Conservation (phyloP, 92 coral and sea anemone genomes). For the Palythoa grandiflora region DNA sequence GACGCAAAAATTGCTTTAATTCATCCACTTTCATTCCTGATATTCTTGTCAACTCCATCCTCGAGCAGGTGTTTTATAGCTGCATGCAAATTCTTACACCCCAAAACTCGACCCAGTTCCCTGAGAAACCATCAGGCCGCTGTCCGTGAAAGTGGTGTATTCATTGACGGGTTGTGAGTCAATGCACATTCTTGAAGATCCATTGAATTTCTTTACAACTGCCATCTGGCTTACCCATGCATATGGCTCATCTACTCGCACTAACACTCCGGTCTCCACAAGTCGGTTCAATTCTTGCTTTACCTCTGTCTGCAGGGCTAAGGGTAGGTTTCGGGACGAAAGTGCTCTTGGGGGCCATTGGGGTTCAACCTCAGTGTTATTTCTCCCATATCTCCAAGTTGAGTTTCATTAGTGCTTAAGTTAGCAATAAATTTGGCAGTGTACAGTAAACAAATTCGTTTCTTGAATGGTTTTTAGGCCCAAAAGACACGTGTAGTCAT, state of each 20-base stretch:
- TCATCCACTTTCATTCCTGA: too few relatives aligned
- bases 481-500: background rate
- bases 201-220: too few relatives aligned
- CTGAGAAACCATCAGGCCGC: too few relatives aligned
- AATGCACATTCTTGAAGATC: too few relatives aligned
- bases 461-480: constrained; percentile 60
- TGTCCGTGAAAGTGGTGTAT: too few relatives aligned
- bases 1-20: too few relatives aligned
- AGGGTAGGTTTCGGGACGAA: background rate
- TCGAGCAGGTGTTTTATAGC: too few relatives aligned
- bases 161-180: background rate
- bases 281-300: constrained; percentile 51
- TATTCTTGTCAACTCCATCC: too few relatives aligned
- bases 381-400: constrained; percentile 62
- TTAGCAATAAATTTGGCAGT: constrained; percentile 48
- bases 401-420: constrained; percentile 19
- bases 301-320: background rate
- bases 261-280: constrained; percentile 58
- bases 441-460: constrained; percentile 53
- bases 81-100: too few relatives aligned
- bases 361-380: constrained; percentile 35
- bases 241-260: background rate
- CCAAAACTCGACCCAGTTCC: too few relatives aligned
- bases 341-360: constrained; percentile 44
- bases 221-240: too few relatives aligned